Evolutionary conservation across 2,113 vertebrate species (phyloP).

Genomic region (Lamprotornis superbus): DNA sequence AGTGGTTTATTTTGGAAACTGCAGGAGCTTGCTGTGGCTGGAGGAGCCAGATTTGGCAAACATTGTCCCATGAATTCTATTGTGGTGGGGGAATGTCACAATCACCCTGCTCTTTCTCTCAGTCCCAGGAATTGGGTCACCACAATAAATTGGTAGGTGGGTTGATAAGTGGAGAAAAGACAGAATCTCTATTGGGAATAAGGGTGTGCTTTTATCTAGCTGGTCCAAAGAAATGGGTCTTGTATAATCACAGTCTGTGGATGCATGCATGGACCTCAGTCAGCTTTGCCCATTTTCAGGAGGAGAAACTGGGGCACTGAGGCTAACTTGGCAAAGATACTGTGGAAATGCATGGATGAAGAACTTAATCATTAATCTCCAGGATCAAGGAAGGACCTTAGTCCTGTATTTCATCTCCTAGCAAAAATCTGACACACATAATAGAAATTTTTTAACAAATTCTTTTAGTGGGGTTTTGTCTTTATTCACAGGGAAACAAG

Average conservation of each 20-base stretch:
- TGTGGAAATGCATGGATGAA: background rate
- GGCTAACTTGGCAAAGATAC: background rate
- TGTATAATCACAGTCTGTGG: background rate
- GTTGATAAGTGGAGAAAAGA: background rate
- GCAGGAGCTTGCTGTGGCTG: background rate
- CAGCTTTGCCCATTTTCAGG: background rate
- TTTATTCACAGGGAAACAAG: background rate
- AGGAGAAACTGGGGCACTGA: background rate
- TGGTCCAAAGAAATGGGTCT: background rate
- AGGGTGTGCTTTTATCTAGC: background rate
- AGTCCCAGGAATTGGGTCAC: background rate
- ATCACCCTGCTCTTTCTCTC: background rate
- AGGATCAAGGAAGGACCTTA: background rate
- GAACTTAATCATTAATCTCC: background rate
- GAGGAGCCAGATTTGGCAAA: background rate
- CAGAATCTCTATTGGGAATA: background rate
- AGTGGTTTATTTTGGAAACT: slow-evolving; percentile 41
- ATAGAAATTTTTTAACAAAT: background rate
- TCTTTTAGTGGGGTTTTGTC: background rate
- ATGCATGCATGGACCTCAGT: background rate
- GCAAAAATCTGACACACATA: background rate
- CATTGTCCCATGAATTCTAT: background rate
- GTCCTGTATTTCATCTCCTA: background rate
- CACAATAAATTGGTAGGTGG: background rate
- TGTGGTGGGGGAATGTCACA: background rate